These are phyloP conservation scores for Lepisosteus osseus DNA, from an alignment of 2,113 vertebrate species.

Conservation along the genomic window DNA sequence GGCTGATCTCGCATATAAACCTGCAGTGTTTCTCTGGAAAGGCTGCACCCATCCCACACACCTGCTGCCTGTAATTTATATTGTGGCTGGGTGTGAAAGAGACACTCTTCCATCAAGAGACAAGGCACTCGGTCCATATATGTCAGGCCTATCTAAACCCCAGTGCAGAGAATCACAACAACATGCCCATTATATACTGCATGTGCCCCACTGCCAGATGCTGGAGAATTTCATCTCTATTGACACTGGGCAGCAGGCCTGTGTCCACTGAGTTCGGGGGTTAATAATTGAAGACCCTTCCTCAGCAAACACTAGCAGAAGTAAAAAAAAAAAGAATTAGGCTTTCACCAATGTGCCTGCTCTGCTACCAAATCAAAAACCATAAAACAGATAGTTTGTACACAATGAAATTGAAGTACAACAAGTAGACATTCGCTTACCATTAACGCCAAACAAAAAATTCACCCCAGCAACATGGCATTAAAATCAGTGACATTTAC, in stretches of 20 bases:
- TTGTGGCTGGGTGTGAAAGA: neutral
- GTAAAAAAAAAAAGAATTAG: too few relatives aligned
- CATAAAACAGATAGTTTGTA: too few relatives aligned
- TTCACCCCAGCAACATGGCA: constrained; percentile 45
- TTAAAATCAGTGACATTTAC: constrained; percentile 61
- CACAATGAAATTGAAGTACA: constrained; percentile 21
- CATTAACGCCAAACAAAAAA: constrained; percentile 51
- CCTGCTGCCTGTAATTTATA: constrained; percentile 3
- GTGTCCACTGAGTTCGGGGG: neutral
- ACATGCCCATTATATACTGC: neutral
- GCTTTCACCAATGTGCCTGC: too few relatives aligned
- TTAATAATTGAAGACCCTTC: neutral
- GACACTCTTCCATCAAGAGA: neutral
- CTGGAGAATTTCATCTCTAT: neutral
- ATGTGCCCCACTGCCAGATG: neutral
- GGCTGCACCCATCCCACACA: neutral
- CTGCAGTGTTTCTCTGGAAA: constrained; percentile 3
- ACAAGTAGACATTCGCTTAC: constrained; percentile 42
- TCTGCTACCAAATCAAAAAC: too few relatives aligned
- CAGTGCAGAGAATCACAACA: neutral
- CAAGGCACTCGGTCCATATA: neutral
- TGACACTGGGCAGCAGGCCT: neutral
- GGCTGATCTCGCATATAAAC: constrained; percentile 27
- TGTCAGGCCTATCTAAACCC: neutral
- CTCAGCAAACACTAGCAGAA: neutral